A percentile compares a stretch with the other conserved stretches of the same genome.
Conservation (phyloP, 2,113 vertebrate genomes). For the Donacobius atricapilla region DNA sequence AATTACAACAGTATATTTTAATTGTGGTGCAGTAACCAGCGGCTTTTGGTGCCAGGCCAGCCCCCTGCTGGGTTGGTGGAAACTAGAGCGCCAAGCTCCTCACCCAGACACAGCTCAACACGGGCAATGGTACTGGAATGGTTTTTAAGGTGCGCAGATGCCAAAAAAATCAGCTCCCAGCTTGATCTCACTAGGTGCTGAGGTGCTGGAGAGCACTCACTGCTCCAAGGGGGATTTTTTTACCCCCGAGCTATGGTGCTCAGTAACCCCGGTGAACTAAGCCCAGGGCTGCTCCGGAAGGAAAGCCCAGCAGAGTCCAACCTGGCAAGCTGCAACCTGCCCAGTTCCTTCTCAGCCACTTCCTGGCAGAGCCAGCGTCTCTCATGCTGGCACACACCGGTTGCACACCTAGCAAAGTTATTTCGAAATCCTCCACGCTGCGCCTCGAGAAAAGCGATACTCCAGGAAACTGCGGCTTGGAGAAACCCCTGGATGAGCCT, state of each 20-base stretch:
- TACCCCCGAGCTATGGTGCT: fast-evolving
- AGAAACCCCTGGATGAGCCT: neutral
- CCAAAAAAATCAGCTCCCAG: neutral
- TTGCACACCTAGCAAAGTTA: neutral
- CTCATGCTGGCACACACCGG: fast-evolving
- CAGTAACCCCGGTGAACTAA: fast-evolving
- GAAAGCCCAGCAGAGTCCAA: neutral
- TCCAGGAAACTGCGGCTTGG: neutral
- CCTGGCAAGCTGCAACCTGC: neutral
- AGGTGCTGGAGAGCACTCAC: neutral
- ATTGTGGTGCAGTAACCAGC: neutral
- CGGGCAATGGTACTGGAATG: neutral
- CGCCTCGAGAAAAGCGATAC: neutral
- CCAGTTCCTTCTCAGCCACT: neutral
- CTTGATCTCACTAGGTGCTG: neutral
- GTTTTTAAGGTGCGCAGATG: neutral
- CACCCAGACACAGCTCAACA: neutral
- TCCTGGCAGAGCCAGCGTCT: neutral
- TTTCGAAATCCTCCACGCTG: neutral
- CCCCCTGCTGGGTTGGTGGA: neutral
- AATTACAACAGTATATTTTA: neutral
- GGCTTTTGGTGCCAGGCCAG: neutral
- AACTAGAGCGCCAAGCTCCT: neutral
- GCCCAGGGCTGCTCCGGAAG: fast-evolving
- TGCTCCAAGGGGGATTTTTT: neutral